Conservation (phyloP, 2,113 vertebrate genomes). For the Laterallus jamaicensis region DNA sequence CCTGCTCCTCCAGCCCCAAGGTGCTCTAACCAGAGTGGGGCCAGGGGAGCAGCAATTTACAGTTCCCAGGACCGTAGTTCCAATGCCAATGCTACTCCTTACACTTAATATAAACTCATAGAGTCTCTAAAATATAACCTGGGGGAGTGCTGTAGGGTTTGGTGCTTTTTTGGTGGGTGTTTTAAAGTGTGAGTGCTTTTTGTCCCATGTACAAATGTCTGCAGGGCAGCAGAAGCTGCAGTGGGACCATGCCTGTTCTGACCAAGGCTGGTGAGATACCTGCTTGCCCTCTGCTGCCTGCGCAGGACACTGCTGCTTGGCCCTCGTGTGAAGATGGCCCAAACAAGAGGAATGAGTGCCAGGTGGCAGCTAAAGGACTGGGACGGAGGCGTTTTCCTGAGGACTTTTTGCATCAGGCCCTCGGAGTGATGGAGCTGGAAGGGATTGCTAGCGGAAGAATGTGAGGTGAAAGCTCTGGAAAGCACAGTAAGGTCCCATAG, state of each 20-base stretch:
- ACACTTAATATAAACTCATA: background rate
- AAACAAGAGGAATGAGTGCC: background rate
- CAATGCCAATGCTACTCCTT: background rate
- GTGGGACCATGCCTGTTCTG: background rate
- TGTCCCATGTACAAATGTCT: background rate
- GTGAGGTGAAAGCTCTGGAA: constrained; percentile 29
- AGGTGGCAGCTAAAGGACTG: background rate
- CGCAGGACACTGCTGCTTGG: background rate
- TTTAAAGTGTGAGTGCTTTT: background rate
- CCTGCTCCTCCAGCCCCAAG: background rate
- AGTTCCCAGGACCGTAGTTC: fast-evolving
- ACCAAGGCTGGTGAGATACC: fast-evolving
- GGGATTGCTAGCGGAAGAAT: background rate
- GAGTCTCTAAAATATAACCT: background rate
- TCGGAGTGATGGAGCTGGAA: background rate
- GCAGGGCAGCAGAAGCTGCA: background rate
- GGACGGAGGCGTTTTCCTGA: background rate
- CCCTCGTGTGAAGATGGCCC: background rate
- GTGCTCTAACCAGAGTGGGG: background rate
- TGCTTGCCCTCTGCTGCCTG: background rate
- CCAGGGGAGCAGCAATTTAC: background rate
- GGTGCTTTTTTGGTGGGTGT: background rate
- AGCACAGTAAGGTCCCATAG: background rate
- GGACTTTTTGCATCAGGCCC: background rate
- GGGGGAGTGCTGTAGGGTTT: background rate